Evolutionary conservation across 2,888 invertebrate genomes (phyloP).

Genomic region (Chalcis sispes): DNA sequence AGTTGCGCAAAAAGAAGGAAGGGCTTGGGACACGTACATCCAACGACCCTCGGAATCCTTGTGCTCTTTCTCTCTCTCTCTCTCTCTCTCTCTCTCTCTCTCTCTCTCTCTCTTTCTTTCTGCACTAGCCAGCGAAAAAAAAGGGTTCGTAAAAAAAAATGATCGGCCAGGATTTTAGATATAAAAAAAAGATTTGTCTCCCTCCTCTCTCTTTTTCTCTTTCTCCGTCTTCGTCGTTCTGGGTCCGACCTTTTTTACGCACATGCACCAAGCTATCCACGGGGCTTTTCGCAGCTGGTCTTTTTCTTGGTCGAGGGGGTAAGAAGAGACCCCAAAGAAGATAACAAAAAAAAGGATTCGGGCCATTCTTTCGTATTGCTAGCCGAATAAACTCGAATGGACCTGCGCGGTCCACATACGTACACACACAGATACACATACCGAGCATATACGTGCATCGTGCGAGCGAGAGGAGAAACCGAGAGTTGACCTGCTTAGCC

Average conservation of each 20-base stretch:
- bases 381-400: conserved; percentile 74
- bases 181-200: conserved; percentile 68
- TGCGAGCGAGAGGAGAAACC: conserved; percentile 41
- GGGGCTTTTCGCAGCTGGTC: conserved; percentile 75
- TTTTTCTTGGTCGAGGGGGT: conserved; percentile 20
- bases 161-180: conserved; percentile 73
- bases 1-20: conserved; percentile 69
- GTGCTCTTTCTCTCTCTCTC: no score
- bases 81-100: no score
- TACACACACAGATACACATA: background rate
- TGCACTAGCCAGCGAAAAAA: conserved; percentile 51
- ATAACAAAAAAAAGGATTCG: conserved; percentile 72
- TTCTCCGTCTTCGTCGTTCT: conserved; percentile 53
- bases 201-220: conserved; percentile 64
- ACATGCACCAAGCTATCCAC: no score
- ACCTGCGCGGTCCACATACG: conserved; percentile 67
- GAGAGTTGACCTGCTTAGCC: conserved; percentile 64
- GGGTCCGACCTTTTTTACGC: conserved; percentile 23
- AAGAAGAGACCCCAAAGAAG: no score
- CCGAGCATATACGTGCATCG: no score
- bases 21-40: conserved; percentile 44
- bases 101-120: no score
- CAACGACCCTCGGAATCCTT: background rate
- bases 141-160: conserved; percentile 74
- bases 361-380: conserved; percentile 69